These are phyloP conservation scores for Struthio camelus DNA, from an alignment of 2,113 vertebrate genomes.

Conservation along the genomic window DNA sequence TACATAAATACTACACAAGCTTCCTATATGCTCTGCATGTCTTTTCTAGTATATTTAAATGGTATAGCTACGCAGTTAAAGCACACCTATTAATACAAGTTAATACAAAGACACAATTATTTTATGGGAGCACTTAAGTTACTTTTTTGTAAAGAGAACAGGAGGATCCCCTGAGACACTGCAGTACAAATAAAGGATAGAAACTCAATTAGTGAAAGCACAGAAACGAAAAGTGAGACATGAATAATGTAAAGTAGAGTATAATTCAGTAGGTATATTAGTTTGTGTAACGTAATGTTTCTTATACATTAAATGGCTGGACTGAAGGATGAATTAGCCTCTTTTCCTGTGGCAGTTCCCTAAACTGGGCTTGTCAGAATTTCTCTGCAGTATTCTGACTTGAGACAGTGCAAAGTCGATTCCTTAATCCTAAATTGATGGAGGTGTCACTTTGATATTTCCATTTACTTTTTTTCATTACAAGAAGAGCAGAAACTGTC, in stretches of 20 bases:
- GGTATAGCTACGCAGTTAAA: neutral
- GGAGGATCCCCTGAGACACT: neutral
- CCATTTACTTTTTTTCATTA: constrained; percentile 52
- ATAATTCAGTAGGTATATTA: constrained; percentile 7
- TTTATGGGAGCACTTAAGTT: neutral
- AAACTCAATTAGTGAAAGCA: constrained; percentile 32
- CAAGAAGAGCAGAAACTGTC: constrained; percentile 4
- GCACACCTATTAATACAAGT: neutral
- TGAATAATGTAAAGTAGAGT: neutral
- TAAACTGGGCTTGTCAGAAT: constrained; percentile 42
- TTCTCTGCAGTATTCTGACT: constrained; percentile 28
- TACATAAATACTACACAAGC: constrained; percentile 3
- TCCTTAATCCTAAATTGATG: constrained; percentile 50
- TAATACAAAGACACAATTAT: neutral
- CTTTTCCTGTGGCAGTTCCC: constrained; percentile 1
- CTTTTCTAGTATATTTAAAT: neutral
- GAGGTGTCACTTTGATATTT: constrained; percentile 37
- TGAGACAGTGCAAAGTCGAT: constrained; percentile 9
- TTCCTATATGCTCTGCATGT: neutral
- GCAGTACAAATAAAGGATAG: constrained; percentile 20
- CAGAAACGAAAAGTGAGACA: neutral
- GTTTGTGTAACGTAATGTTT: neutral
- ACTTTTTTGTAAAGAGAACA: constrained; percentile 17
- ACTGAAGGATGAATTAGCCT: neutral
- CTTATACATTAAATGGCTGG: neutral